These are phyloP conservation scores for Drosophila rellima DNA, from an alignment of 2,888 invertebrate genomes.

Conservation along the genomic window DNA sequence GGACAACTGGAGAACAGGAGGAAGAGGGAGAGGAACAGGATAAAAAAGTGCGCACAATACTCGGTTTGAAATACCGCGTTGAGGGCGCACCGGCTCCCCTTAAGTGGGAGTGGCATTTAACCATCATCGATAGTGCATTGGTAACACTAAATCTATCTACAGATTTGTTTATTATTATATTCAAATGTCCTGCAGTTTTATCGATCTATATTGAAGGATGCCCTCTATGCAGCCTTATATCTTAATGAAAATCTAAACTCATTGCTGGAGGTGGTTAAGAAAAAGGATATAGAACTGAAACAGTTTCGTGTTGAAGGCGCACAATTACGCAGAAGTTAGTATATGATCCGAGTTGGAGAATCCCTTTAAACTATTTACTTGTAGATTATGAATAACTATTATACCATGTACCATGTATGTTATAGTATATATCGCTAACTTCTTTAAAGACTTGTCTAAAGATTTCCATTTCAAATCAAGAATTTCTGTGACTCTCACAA, in stretches of 20 bases:
- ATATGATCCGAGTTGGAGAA: background rate
- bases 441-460: too few relatives aligned
- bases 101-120: slow-evolving; percentile 77
- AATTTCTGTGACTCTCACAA: too few relatives aligned
- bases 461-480: too few relatives aligned
- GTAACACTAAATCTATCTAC: slow-evolving; percentile 16
- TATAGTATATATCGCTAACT: too few relatives aligned
- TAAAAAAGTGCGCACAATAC: slow-evolving; percentile 1
- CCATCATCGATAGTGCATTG: slow-evolving; percentile 8
- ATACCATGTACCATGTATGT: too few relatives aligned
- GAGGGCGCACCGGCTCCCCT: slow-evolving; percentile 56
- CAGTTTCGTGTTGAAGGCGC: slow-evolving; percentile 82
- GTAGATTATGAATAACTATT: too few relatives aligned
- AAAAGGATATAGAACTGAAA: slow-evolving; percentile 82
- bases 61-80: slow-evolving; percentile 77
- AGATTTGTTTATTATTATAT: too few relatives aligned
- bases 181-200: slow-evolving; percentile 62
- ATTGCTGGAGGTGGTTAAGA: slow-evolving; percentile 65
- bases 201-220: slow-evolving; percentile 55
- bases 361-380: background rate
- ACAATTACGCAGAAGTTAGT: slow-evolving; percentile 75
- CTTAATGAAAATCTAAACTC: slow-evolving; percentile 61
- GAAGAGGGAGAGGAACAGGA: background rate
- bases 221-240: slow-evolving; percentile 55
- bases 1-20: background rate